phyloP scores from a whole-genome alignment of 2,888 invertebrate genomes.

The Andrena marginata region DNA sequence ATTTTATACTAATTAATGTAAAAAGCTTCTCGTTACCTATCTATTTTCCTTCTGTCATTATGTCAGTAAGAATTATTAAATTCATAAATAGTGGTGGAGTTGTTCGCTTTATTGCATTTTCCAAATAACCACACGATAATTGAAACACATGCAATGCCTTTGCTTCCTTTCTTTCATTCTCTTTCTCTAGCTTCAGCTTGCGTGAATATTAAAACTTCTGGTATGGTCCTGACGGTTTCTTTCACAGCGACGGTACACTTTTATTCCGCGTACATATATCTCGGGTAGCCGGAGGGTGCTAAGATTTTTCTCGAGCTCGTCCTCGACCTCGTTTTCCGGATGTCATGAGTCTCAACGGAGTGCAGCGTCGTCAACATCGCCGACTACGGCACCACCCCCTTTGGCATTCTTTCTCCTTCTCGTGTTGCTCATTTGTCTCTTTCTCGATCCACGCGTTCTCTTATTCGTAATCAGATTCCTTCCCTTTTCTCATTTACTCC shows the following conservation, averaged over 20 bases:
- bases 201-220: slow-evolving; percentile 47
- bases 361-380: slow-evolving; percentile 52
- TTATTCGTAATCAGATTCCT: slow-evolving; percentile 4
- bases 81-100: background rate
- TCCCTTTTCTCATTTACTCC: background rate
- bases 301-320: slow-evolving; percentile 62
- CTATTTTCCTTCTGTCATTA: background rate
- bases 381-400: slow-evolving; percentile 34
- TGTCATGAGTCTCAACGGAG: slow-evolving; percentile 61
- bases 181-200: background rate
- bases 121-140: background rate
- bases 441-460: background rate
- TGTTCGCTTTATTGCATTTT: background rate
- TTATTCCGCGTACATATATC: slow-evolving; percentile 42
- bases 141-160: background rate
- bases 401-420: slow-evolving; percentile 37
- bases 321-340: slow-evolving; percentile 71
- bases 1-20: background rate
- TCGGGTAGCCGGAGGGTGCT: slow-evolving; percentile 46
- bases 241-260: slow-evolving; percentile 39
- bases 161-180: background rate
- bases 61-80: background rate
- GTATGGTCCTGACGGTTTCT: slow-evolving; percentile 37
- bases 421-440: slow-evolving; percentile 5
- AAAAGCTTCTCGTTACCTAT: background rate